Conservation (phyloP, 1,140 invertebrate genomes). For the Papilio helenus region DNA sequence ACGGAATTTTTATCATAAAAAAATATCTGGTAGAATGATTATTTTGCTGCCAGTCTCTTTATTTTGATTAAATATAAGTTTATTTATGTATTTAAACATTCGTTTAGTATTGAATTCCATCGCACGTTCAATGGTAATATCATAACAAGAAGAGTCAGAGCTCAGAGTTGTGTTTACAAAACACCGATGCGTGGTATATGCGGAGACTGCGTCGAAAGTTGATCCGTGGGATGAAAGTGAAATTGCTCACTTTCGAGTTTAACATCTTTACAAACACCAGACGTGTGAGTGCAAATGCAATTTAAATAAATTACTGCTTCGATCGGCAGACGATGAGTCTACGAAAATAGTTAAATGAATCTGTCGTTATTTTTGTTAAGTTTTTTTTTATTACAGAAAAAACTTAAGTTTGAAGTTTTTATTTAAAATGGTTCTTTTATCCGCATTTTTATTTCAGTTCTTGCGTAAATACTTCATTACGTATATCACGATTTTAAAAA, state of each 20-base stretch:
- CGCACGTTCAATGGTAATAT: neutral
- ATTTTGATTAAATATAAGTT: neutral
- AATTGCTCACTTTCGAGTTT: constrained; percentile 58
- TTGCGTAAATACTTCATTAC: too few relatives aligned
- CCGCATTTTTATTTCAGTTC: neutral
- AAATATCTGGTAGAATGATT: neutral
- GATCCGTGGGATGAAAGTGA: constrained; percentile 69
- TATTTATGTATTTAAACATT: neutral
- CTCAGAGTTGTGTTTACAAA: neutral
- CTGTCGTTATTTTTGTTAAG: neutral
- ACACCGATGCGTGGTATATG: constrained; percentile 51
- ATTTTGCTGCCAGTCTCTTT: neutral
- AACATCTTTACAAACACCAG: constrained; percentile 50
- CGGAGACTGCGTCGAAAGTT: constrained; percentile 61
- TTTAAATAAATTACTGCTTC: constrained; percentile 49
- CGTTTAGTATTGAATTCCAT: neutral
- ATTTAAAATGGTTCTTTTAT: neutral
- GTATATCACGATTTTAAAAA: neutral
- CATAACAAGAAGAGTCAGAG: constrained; percentile 11
- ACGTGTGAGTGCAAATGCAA: constrained; percentile 44
- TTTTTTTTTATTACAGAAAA: constrained; percentile 3
- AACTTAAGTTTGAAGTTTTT: neutral
- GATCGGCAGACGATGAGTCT: constrained; percentile 1
- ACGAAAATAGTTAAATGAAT: neutral
- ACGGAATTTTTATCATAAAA: too few relatives aligned